A percentile compares a stretch with the other conserved stretches of the same genome.
Conservation (phyloP, 2,888 invertebrate species). For the Drosophila meridiana region DNA sequence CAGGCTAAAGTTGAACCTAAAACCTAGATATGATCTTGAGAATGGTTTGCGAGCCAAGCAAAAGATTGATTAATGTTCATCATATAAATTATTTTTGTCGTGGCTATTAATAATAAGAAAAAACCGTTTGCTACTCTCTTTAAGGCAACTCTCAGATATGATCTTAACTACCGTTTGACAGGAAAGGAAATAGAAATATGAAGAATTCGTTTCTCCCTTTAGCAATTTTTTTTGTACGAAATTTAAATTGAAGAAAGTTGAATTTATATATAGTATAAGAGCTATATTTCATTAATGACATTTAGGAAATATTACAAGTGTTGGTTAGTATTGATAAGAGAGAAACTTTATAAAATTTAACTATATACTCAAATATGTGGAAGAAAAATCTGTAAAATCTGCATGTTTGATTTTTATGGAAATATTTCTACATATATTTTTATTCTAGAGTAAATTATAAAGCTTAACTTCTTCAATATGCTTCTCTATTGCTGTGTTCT, state of each 20-base stretch:
- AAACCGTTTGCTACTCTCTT: not conserved
- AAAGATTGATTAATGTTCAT: slow-evolving; percentile 6
- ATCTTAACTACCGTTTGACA: slow-evolving; percentile 12
- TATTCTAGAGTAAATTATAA: not conserved
- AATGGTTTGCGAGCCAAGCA: slow-evolving; percentile 23
- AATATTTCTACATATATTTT: no score
- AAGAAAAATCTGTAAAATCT: not conserved
- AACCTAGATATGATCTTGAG: slow-evolving; percentile 25
- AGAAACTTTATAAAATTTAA: not conserved
- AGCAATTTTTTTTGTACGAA: not conserved
- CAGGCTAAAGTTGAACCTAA: slow-evolving; percentile 25
- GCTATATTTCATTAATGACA: not conserved
- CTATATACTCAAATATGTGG: no score
- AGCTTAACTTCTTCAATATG: not conserved
- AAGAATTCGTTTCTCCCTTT: not conserved
- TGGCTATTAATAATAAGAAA: not conserved
- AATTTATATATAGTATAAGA: not conserved
- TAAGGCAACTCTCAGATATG: not conserved
- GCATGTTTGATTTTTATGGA: no score
- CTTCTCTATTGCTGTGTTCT: not conserved
- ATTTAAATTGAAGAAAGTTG: not conserved
- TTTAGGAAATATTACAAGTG: not conserved
- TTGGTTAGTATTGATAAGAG: not conserved
- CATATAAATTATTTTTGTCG: not conserved
- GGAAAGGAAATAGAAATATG: not conserved